Percentiles rank a stretch among this genome's conserved stretches.
Evolutionary conservation across 2,888 invertebrate species (phyloP).

Genomic region (Diarsia dahlii): DNA sequence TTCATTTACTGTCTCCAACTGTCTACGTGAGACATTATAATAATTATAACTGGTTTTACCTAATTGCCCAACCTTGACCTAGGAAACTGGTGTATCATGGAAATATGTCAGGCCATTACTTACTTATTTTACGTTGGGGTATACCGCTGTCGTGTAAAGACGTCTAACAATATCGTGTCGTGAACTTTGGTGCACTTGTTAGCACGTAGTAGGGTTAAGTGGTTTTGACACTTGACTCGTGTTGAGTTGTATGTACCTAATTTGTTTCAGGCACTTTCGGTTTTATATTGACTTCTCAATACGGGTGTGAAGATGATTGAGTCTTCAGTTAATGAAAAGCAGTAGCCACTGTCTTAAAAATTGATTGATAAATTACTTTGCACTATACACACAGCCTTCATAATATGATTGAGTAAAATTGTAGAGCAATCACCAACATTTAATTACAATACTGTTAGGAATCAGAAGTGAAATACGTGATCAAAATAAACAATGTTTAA

Average conservation of each 20-base stretch:
- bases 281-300: neutral
- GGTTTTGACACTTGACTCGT: constrained; percentile 11
- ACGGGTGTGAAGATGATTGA: neutral
- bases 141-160: constrained; percentile 7
- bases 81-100: constrained; percentile 22
- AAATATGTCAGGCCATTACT: neutral
- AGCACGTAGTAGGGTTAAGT: constrained; percentile 7
- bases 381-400: neutral
- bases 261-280: neutral
- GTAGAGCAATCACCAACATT: neutral
- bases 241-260: neutral
- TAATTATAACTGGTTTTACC: constrained; percentile 17
- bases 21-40: neutral
- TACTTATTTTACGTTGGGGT: constrained; percentile 17
- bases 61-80: constrained; percentile 24
- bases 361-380: too few relatives aligned
- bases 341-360: too few relatives aligned
- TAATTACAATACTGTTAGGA: neutral
- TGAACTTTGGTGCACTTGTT: constrained; percentile 35
- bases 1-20: neutral
- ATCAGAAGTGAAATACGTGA: too few relatives aligned
- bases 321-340: neutral
- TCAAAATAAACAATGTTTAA: too few relatives aligned
- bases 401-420: neutral
- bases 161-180: constrained; percentile 13